Evolutionary conservation across 2,888 invertebrate species (phyloP).

Genomic region (Tuberolachnus salignus): DNA sequence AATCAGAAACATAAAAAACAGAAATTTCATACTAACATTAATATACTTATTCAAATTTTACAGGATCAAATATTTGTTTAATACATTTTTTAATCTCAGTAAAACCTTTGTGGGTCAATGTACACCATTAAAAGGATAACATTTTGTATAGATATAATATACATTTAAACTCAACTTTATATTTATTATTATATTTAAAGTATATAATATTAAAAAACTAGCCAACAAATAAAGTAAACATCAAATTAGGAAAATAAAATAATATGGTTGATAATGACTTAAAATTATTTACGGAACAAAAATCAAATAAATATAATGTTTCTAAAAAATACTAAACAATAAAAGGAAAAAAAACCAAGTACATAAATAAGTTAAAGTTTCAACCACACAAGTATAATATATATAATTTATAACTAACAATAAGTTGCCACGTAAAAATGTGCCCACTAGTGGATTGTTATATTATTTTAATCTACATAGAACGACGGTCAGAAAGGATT

Average conservation of each 20-base stretch:
- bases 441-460: background rate
- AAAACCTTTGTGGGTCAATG: no score
- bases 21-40: no score
- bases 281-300: conserved; percentile 41
- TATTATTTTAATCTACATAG: conserved; percentile 23
- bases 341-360: conserved; percentile 39
- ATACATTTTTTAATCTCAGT: no score
- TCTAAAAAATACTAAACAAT: conserved; percentile 38
- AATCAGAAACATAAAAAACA: no score
- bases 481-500: conserved; percentile 38
- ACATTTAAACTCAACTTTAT: conserved; percentile 10
- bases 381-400: background rate
- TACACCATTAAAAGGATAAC: background rate
- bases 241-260: conserved; percentile 51
- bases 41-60: no score
- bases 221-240: conserved; percentile 55
- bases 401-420: conserved; percentile 31
- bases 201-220: conserved; percentile 51
- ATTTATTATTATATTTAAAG: conserved; percentile 23
- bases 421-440: background rate
- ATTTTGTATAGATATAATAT: background rate
- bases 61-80: no score
- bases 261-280: conserved; percentile 30
- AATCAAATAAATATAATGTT: conserved; percentile 19
- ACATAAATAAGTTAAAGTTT: conserved; percentile 16